Evolutionary conservation across 2,113 vertebrate species (phyloP), one percentile per base, ranked within the genome.

Genomic region (Passer domesticus): DNA sequence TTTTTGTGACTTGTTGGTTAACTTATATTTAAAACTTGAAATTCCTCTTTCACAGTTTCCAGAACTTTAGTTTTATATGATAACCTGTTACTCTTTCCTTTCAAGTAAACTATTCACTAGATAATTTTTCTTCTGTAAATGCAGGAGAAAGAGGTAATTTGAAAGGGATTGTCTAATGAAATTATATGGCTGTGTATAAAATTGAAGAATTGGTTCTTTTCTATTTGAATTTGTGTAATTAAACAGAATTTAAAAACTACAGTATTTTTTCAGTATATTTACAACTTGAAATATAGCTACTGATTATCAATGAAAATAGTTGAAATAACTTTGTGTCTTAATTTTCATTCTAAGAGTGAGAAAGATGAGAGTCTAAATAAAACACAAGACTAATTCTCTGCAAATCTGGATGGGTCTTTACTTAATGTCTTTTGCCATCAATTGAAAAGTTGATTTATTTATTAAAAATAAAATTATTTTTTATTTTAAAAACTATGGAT

Each of bases 211-310:
- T 14, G 0, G 1, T 56, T 81, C 2, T 41, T 74, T 76, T 27
- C n/a, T 53, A 15, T 74, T 66, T 62, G 18, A 84, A 77, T 81
- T 59, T 81, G 7, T 10, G 23, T 47, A 73, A 87, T 30, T 66
- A 64, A 91, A 41, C 3, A 63, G 11, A 50, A 5, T 83, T 55
- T 47, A 2, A 64, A 73, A 63, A 24, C 0, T 0, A 3, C 8
- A 63, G 10, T 53, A 15, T 33, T 52, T 60, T 86, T 72, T 53
- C 19, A 28, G 6, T n/a, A 46, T 41, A 5, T 68, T 94, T 89
- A 27, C 22, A 53, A 19, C 17, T 68, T 89, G 49, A 68, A 91
- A 63, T 44, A 49, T 8, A n/a, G 14, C 43, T 78, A 55, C 8
- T 30, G 7, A 50, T 13, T 69, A 84, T 66, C 6, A 55, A 15